Evolutionary conservation across 2,888 invertebrate species (phyloP).

Genomic region (Calameuta pallipes): DNA sequence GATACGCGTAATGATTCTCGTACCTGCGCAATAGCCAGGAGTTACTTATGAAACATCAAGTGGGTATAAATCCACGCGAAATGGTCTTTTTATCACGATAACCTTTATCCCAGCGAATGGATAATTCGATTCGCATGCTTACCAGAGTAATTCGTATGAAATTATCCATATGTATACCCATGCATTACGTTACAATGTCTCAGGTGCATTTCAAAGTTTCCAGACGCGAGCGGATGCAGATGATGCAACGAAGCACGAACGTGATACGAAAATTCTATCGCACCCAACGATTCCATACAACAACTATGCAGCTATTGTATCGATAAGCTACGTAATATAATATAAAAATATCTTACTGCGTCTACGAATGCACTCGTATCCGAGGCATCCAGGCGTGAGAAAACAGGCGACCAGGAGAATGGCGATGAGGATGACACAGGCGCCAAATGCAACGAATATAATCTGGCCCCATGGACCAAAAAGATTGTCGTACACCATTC

Average conservation of each 20-base stretch:
- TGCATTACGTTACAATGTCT: neutral
- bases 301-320: neutral
- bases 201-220: neutral
- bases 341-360: slow-evolving; percentile 48
- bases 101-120: neutral
- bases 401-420: slow-evolving; percentile 62
- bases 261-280: neutral
- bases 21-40: neutral
- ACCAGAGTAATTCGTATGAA: neutral
- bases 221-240: neutral
- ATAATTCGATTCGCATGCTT: neutral
- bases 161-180: neutral
- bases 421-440: slow-evolving; percentile 47
- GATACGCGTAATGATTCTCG: slow-evolving; percentile 7
- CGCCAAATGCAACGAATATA: slow-evolving; percentile 54
- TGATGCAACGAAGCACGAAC: neutral
- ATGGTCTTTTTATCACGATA: neutral
- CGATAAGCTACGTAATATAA: neutral
- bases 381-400: slow-evolving; percentile 63
- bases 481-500: slow-evolving; percentile 59
- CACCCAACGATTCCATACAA: neutral
- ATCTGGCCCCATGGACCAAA: slow-evolving; percentile 63
- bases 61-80: neutral
- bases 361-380: slow-evolving; percentile 58
- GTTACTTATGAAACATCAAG: neutral